phyloP scores from a whole-genome alignment of 2,113 vertebrate species.

The Trematomus loennbergii region DNA sequence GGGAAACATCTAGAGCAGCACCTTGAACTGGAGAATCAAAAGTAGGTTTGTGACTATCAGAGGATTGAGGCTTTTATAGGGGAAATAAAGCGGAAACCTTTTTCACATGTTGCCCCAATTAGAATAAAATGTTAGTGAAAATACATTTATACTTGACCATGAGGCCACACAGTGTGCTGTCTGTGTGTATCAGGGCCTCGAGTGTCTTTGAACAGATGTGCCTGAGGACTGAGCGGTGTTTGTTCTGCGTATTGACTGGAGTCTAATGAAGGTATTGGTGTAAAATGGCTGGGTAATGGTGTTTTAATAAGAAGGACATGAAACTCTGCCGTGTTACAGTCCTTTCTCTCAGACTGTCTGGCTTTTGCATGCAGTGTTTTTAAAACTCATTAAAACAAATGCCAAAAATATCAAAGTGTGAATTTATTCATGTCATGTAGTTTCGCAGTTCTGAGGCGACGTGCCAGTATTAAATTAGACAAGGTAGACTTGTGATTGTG shows the following conservation, averaged over 20 bases:
- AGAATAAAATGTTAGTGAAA: slow-evolving; percentile 32
- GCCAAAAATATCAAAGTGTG: slow-evolving; percentile 48
- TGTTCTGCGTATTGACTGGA: slow-evolving; percentile 29
- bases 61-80: slow-evolving; percentile 27
- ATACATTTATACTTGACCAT: slow-evolving; percentile 47
- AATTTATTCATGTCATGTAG: not conserved
- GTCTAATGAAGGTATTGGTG: slow-evolving; percentile 30
- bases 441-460: not conserved
- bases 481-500: not conserved
- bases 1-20: slow-evolving; percentile 50
- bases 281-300: slow-evolving; percentile 30
- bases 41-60: slow-evolving; percentile 19
- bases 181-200: slow-evolving; percentile 55
- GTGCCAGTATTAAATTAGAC: not conserved
- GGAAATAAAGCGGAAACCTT: slow-evolving; percentile 11
- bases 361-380: slow-evolving; percentile 82
- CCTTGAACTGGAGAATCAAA: slow-evolving; percentile 20
- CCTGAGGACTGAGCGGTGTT: slow-evolving; percentile 53
- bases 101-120: slow-evolving; percentile 28
- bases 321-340: slow-evolving; percentile 47
- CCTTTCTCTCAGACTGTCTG: slow-evolving; percentile 66
- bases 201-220: slow-evolving; percentile 77
- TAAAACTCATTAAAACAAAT: slow-evolving; percentile 79
- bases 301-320: slow-evolving; percentile 40
- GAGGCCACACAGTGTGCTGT: slow-evolving; percentile 34